Percentiles rank a stretch among this genome's conserved stretches.
Conservation (phyloP, 2,797 vertebrate species). For the Octomys mimax region DNA sequence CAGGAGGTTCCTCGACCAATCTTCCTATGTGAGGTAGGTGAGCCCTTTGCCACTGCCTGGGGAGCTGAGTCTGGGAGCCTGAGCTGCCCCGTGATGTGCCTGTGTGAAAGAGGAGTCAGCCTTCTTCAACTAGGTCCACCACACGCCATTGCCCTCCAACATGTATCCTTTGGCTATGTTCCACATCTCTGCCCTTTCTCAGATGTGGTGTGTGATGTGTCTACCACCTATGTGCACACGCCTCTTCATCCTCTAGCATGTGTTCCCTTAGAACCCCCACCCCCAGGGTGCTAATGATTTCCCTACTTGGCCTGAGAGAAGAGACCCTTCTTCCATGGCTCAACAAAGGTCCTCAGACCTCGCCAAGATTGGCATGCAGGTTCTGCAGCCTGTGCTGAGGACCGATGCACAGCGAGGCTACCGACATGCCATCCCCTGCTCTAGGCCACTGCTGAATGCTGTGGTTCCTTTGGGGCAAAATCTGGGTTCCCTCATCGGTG, state of each 20-base stretch:
- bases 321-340: background rate
- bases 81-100: constrained; percentile 89
- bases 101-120: constrained; percentile 90
- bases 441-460: background rate
- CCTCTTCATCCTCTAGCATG: background rate
- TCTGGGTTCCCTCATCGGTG: background rate
- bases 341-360: background rate
- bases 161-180: background rate
- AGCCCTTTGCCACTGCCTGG: constrained; percentile 88
- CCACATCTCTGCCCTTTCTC: background rate
- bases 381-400: background rate
- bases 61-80: constrained; percentile 90
- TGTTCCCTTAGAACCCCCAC: background rate
- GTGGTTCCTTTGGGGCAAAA: background rate
- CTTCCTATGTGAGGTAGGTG: constrained; percentile 91
- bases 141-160: background rate
- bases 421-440: background rate
- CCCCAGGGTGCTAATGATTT: background rate
- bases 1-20: constrained; percentile 89
- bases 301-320: background rate
- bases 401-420: background rate
- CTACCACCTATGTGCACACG: background rate
- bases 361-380: background rate
- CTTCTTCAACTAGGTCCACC: constrained; percentile 75
- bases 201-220: background rate